These are phyloP conservation scores for Eristalinus sepulchralis DNA, from an alignment of 2,888 invertebrate genomes.

Conservation along the genomic window DNA sequence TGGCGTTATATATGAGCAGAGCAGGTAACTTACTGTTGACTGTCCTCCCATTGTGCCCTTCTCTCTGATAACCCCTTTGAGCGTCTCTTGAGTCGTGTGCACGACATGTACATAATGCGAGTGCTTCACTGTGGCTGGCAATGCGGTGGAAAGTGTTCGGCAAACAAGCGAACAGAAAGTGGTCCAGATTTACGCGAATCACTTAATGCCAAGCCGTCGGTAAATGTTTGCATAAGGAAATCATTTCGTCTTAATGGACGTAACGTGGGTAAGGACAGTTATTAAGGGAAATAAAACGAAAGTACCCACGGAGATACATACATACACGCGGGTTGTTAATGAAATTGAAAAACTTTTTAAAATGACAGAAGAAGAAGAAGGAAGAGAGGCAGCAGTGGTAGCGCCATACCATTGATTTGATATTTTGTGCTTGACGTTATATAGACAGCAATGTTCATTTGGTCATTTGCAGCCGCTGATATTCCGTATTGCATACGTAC, in stretches of 20 bases:
- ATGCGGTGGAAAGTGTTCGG: conserved; percentile 9
- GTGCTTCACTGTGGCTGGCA: not conserved
- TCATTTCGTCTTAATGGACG: not conserved
- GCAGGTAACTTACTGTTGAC: conserved; percentile 33
- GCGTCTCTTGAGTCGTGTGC: not conserved
- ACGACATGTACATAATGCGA: conserved; percentile 13
- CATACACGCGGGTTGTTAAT: not conserved
- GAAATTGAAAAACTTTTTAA: not conserved
- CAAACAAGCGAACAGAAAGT: not conserved
- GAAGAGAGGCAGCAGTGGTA: too few relatives aligned
- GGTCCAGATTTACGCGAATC: conserved; percentile 27
- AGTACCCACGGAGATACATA: not conserved
- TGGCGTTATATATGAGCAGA: conserved; percentile 31
- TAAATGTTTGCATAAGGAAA: conserved; percentile 17
- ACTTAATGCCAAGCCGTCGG: conserved; percentile 26
- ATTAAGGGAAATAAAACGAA: not conserved
- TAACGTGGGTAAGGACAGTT: not conserved
- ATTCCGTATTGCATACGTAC: too few relatives aligned
- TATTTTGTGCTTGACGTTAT: too few relatives aligned
- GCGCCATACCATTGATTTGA: too few relatives aligned
- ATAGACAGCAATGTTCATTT: too few relatives aligned
- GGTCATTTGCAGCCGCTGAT: too few relatives aligned
- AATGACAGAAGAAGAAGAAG: not conserved
- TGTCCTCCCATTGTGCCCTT: conserved; percentile 14
- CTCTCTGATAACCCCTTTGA: conserved; percentile 6